Base-by-base conservation (phyloP, 2,113 vertebrate genomes). In the Pionites leucogaster region DNA sequence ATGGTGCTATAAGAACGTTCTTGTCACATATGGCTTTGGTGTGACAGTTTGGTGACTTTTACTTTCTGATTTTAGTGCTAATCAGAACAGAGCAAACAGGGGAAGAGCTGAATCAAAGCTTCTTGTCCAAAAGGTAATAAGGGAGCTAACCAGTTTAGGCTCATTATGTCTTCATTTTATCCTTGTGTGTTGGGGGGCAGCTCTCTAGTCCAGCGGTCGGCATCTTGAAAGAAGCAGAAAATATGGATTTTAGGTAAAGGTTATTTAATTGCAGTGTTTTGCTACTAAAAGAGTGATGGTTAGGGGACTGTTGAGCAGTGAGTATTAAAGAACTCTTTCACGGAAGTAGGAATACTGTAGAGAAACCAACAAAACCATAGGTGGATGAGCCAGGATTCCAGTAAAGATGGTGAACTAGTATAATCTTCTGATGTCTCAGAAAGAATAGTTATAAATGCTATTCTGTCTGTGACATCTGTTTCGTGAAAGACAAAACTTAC, bases 401-500 rank as follows among this genome's bases (percentile, higher is more conserved):
- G 52, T 82, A 23, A 44, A 82, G 44, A 68, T 75, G 78, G 49
- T 42, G 64, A 78, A 55, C 55, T 88, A 37, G 8, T 65, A 4
- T 86, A 69, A 85, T 91, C 47, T 90, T 71, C 49, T 84, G n/a
- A 7, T 83, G 24, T 93, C 82, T 93, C 63, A 52, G 57, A 82
- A 92, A 81, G 86, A 77, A 71, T 69, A 82, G 80, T 82, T 93
- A 49, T 20, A 82, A 95, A 86, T 71, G 69, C 31, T 75, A 35
- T 70, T 72, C 74, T 90, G 88, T 95, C 87, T 96, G 60, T 78
- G 87, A 64, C 88, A 91, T 94, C 75, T 96, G 95, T 81, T 82
- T 90, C n/a, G 75, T 85, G 94, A 93, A 94, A 96, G 95, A 84
- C 92, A 87, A 75, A 95, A 92, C 94, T 95, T 94, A 77, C 79